Evolutionary conservation across 1,140 invertebrate genomes (phyloP).

Genomic region (Drosophila subobscura): DNA sequence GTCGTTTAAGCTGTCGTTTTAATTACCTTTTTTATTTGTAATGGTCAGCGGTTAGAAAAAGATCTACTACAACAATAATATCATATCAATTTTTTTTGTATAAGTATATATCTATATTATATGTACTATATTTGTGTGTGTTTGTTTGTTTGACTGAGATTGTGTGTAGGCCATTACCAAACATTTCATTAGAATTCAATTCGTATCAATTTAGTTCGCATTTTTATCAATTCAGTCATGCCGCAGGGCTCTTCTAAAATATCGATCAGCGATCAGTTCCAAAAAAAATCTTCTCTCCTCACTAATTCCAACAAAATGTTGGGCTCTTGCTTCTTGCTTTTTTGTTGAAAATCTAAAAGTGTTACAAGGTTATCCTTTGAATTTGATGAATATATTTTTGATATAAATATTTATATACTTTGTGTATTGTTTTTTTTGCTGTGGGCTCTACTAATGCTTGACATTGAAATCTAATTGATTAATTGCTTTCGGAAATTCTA

Average conservation of each 20-base stretch:
- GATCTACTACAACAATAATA: slow-evolving; percentile 79
- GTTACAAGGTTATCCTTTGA: slow-evolving; percentile 47
- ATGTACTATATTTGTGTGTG: slow-evolving; percentile 15
- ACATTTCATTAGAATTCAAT: slow-evolving; percentile 52
- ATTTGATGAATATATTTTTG: slow-evolving; percentile 41
- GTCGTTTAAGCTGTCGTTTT: slow-evolving; percentile 55
- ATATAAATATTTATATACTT: slow-evolving; percentile 40
- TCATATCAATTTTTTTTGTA: slow-evolving; percentile 47
- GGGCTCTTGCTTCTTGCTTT: slow-evolving; percentile 31
- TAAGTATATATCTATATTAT: slow-evolving; percentile 16
- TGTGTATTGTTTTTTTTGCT: slow-evolving; percentile 29
- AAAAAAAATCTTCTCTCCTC: slow-evolving; percentile 36
- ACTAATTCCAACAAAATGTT: slow-evolving; percentile 33
- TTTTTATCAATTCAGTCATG: slow-evolving; percentile 74
- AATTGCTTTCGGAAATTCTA: slow-evolving; percentile 67
- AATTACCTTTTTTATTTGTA: slow-evolving; percentile 29
- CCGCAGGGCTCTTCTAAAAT: slow-evolving; percentile 64
- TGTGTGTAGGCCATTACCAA: slow-evolving; percentile 69
- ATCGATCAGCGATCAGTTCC: slow-evolving; percentile 57
- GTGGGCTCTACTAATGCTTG: slow-evolving; percentile 61
- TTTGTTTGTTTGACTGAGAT: neutral
- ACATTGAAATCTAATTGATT: slow-evolving; percentile 75
- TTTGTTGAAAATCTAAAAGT: slow-evolving; percentile 44
- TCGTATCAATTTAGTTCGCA: slow-evolving; percentile 45
- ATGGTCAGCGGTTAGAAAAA: slow-evolving; percentile 65